Evolutionary conservation across 2,113 vertebrate genomes (phyloP).

Genomic region (Oryzias curvinotus): DNA sequence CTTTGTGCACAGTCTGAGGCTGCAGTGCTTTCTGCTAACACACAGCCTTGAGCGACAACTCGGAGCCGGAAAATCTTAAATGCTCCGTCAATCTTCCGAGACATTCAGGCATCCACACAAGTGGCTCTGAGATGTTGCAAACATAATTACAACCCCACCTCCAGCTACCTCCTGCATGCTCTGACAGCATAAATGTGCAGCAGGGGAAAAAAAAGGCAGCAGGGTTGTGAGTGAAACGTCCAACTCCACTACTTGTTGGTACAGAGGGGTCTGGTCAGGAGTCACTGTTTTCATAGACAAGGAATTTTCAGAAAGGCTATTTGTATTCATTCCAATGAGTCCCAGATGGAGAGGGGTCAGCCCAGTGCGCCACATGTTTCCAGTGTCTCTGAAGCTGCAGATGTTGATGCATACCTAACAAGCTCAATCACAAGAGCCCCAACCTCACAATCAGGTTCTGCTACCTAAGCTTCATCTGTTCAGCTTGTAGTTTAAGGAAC

Average conservation of each 20-base stretch:
- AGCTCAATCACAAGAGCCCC: conserved; percentile 57
- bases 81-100: conserved; percentile 17
- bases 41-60: not conserved
- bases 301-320: conserved; percentile 4
- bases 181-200: conserved; percentile 9
- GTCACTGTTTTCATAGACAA: conserved; percentile 30
- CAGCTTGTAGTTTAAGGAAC: conserved; percentile 50
- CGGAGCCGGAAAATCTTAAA: conserved; percentile 23
- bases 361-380: conserved; percentile 11
- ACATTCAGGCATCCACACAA: conserved; percentile 4
- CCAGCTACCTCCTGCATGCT: conserved; percentile 6
- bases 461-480: conserved; percentile 69
- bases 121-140: conserved; percentile 26
- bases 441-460: conserved; percentile 51
- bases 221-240: conserved; percentile 36
- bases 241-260: conserved; percentile 66
- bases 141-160: conserved; percentile 42
- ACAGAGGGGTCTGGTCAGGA: conserved; percentile 50
- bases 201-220: conserved; percentile 29
- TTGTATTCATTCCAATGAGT: conserved; percentile 25
- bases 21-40: not conserved
- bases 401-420: conserved; percentile 63
- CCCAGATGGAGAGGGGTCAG: conserved; percentile 10
- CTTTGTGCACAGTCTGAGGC: conserved; percentile 32
- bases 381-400: conserved; percentile 37